These are phyloP conservation scores for Pyrocoelia pectoralis DNA, from an alignment of 2,888 invertebrate species.

Conservation along the genomic window DNA sequence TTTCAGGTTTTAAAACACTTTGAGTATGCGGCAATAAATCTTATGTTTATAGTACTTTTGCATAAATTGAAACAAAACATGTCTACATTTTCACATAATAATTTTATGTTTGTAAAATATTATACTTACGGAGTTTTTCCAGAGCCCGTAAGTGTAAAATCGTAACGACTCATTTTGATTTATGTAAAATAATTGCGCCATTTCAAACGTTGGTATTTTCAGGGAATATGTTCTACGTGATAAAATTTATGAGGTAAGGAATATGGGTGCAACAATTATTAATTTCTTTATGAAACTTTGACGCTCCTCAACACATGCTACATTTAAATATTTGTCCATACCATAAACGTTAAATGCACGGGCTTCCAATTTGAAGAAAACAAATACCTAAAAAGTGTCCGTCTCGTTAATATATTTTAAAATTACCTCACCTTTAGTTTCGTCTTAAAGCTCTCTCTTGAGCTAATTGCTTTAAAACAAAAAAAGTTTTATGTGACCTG, in stretches of 20 bases:
- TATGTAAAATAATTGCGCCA: not conserved
- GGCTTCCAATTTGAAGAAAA: not conserved
- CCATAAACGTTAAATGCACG: too few relatives aligned
- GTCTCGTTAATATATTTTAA: not conserved
- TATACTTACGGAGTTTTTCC: not conserved
- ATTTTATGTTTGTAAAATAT: not conserved
- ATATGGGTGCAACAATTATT: too few relatives aligned
- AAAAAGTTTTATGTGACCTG: slow-evolving; percentile 2
- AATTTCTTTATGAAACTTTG: too few relatives aligned
- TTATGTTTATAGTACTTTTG: not conserved
- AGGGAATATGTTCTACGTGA: too few relatives aligned
- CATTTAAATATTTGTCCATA: too few relatives aligned
- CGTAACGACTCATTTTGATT: slow-evolving; percentile 1
- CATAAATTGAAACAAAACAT: not conserved
- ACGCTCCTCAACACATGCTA: too few relatives aligned
- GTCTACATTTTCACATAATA: not conserved
- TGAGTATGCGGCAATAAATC: not conserved
- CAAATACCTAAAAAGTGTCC: not conserved
- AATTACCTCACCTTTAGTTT: slow-evolving; percentile 5
- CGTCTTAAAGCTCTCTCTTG: not conserved
- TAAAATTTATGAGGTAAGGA: too few relatives aligned
- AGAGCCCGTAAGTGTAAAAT: not conserved
- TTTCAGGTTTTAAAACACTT: not conserved
- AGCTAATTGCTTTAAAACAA: slow-evolving; percentile 1
- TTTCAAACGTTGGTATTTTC: not conserved